Evolutionary conservation across 2,888 invertebrate genomes (phyloP).

Genomic region (Patella depressa): DNA sequence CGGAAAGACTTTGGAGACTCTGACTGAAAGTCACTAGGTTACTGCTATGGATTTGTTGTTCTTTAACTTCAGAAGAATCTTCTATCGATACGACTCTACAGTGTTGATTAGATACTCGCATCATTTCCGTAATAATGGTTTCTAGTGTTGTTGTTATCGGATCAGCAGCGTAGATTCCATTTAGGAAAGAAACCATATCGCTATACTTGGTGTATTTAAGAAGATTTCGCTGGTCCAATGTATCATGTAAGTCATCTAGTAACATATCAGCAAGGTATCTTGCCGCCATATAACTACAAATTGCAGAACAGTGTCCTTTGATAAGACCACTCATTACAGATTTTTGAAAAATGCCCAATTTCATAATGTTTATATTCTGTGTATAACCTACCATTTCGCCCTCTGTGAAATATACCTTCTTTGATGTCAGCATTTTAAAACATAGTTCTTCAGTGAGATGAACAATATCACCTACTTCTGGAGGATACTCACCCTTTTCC

Average conservation of each 20-base stretch:
- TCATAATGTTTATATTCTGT: conserved; percentile 25
- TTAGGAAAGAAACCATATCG: conserved; percentile 51
- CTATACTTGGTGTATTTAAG: conserved; percentile 45
- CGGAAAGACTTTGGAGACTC: conserved; percentile 54
- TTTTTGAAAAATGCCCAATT: neutral
- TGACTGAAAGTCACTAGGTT: conserved; percentile 48
- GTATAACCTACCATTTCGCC: conserved; percentile 40
- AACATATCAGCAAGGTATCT: conserved; percentile 51
- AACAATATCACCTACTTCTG: conserved; percentile 44
- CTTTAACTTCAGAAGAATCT: conserved; percentile 16
- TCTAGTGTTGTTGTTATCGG: conserved; percentile 42
- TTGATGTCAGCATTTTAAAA: conserved; percentile 36
- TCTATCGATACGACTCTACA: conserved; percentile 13
- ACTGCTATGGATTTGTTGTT: conserved; percentile 27
- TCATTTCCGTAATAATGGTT: conserved; percentile 44
- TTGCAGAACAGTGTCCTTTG: conserved; percentile 46
- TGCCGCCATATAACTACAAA: conserved; percentile 59
- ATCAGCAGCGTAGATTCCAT: conserved; percentile 53
- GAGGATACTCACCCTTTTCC: conserved; percentile 46
- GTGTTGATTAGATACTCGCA: conserved; percentile 37
- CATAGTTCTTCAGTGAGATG: conserved; percentile 48
- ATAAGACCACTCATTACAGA: conserved; percentile 19
- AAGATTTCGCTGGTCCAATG: conserved; percentile 43
- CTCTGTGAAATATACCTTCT: conserved; percentile 37
- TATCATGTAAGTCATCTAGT: conserved; percentile 39